Conservation (phyloP, 2,797 vertebrate genomes). For the Craterocephalus amniculus region DNA sequence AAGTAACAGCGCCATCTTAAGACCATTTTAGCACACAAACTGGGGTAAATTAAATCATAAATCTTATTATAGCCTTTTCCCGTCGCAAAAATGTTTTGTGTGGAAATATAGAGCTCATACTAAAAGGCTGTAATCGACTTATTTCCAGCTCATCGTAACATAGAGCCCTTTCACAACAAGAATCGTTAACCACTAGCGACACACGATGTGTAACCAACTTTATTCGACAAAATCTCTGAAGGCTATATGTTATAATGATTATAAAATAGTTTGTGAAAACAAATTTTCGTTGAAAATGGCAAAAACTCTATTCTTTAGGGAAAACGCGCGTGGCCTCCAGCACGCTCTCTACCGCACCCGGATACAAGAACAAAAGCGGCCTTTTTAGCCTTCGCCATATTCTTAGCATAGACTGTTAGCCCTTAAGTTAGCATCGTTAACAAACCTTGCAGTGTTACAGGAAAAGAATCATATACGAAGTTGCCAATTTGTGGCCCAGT, state of each 20-base stretch:
- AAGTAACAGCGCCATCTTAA: constrained; percentile 49
- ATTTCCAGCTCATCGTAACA: fast-evolving
- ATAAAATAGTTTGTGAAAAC: fast-evolving
- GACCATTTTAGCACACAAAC: not conserved
- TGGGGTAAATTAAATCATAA: not conserved
- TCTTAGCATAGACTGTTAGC: constrained; percentile 56
- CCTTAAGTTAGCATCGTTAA: constrained; percentile 24
- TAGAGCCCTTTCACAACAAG: not conserved
- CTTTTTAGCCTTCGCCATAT: constrained; percentile 74
- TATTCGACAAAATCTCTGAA: not conserved
- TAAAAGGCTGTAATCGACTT: fast-evolving
- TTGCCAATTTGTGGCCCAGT: fast-evolving
- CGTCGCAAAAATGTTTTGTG: fast-evolving
- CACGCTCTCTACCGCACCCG: constrained; percentile 65
- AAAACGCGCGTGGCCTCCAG: not conserved
- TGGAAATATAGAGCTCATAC: fast-evolving
- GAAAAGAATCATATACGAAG: fast-evolving
- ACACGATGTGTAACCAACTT: constrained; percentile 9
- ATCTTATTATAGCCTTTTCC: not conserved
- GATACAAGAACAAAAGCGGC: constrained; percentile 80
- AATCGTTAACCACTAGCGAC: constrained; percentile 36
- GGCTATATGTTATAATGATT: fast-evolving
- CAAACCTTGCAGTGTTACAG: not conserved
- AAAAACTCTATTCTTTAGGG: not conserved
- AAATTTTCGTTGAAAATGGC: fast-evolving